Base-by-base conservation (phyloP, 2,113 vertebrate genomes). In the Thomomys bottae region DNA sequence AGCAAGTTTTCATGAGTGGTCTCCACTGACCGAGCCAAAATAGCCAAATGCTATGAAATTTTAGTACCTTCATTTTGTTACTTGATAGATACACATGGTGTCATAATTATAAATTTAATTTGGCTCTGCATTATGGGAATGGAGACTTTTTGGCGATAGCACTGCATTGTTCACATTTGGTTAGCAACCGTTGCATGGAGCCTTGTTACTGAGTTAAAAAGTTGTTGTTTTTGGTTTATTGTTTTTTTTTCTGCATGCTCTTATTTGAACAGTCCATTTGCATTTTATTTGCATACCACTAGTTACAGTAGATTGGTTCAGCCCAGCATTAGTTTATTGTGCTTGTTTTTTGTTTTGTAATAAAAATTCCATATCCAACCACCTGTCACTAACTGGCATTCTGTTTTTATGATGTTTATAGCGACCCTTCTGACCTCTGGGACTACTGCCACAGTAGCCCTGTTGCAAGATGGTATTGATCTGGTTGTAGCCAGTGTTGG, bases 401-500 rank as follows among this genome's bases (percentile, higher is more conserved):
- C 88, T 90, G 94, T 67, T 61, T 91, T 70, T 96, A 2, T 97
- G 96, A 92, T 73, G 6, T 97, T 98, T 98, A 59, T 98, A 99
- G 98, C 97, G 67, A 97, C 97, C 32, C 89, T 98, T 91, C 94
- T 97, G 94, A 98, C 96, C 20, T 97, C 98, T 77, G 99, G 99
- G 95, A 99, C 98, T 97, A 99, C 99, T 32, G 99, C 99, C 63
- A 99, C 99, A 0, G 99, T 99, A 98, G 99, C 99, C 77, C 98
- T 99, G 95, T 97, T 99, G 96, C 98, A 99, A 93, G 99, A 99
- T 30, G 98, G 99, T 72, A 98, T 99, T 38, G 99, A 99, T 96
- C 98, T 99, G 97, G 99, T 99, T 92, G 98, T 99, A 92, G 99
- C 97, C 94, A 99, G 99, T 24, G 99, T 99, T 88, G 99, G 99